These are phyloP conservation scores for Sesia apiformis DNA, from an alignment of 2,888 invertebrate species.

Conservation along the genomic window DNA sequence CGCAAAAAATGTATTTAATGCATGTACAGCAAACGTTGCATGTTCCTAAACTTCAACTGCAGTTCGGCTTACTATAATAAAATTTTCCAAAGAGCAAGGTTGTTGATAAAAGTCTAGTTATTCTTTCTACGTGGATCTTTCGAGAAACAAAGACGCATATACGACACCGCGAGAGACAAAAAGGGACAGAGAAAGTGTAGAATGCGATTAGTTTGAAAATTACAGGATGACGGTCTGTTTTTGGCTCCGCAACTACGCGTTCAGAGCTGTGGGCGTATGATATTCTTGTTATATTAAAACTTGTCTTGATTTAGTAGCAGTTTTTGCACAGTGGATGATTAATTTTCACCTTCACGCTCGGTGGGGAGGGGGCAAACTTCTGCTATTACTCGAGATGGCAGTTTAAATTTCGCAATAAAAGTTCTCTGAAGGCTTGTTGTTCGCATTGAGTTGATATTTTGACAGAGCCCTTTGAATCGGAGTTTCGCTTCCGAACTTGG, in stretches of 20 bases:
- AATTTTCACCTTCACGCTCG: slow-evolving; percentile 26
- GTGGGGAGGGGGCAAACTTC: slow-evolving; percentile 30
- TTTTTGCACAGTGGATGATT: slow-evolving; percentile 34
- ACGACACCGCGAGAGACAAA: slow-evolving; percentile 18
- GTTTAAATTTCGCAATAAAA: slow-evolving; percentile 60
- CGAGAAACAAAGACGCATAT: slow-evolving; percentile 9
- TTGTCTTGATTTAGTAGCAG: slow-evolving; percentile 28
- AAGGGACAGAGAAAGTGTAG: slow-evolving; percentile 28
- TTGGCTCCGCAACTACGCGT: slow-evolving; percentile 8
- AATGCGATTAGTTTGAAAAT: slow-evolving; percentile 37
- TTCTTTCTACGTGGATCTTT: slow-evolving; percentile 14
- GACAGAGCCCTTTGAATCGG: slow-evolving; percentile 32
- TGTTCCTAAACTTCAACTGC: neutral
- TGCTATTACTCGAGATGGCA: slow-evolving; percentile 48
- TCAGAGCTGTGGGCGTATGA: slow-evolving; percentile 26
- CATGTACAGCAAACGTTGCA: no score
- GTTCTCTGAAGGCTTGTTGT: slow-evolving; percentile 20
- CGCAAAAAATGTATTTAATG: no score
- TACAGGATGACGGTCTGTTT: slow-evolving; percentile 31
- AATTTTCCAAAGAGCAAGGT: slow-evolving; percentile 13
- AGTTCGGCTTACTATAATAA: slow-evolving; percentile 8
- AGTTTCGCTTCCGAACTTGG: slow-evolving; percentile 16
- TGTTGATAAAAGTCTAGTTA: slow-evolving; percentile 8
- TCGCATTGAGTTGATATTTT: slow-evolving; percentile 47
- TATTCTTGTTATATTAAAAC: slow-evolving; percentile 36